phyloP scores from a whole-genome alignment of 1,140 invertebrate species.

The Mactra quadrangularis region DNA sequence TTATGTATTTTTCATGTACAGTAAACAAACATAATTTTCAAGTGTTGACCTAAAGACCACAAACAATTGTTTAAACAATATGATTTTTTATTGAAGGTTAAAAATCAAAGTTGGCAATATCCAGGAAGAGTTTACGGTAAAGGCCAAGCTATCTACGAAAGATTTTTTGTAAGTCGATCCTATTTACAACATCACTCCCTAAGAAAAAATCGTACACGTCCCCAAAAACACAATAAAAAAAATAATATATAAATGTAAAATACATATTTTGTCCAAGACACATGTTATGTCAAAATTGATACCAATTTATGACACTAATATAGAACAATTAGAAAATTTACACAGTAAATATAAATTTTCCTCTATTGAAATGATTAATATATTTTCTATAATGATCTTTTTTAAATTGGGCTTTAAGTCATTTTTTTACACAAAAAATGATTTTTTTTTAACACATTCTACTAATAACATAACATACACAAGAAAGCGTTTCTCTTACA shows the following conservation, averaged over 20 bases:
- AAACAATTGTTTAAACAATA: constrained; percentile 52
- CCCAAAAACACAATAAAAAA: constrained; percentile 19
- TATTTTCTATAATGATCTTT: constrained; percentile 32
- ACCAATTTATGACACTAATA: constrained; percentile 57
- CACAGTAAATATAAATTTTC: constrained; percentile 57
- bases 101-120: constrained; percentile 64
- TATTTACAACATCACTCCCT: constrained; percentile 58
- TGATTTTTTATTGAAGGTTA: constrained; percentile 66
- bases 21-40: no score
- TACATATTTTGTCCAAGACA: constrained; percentile 56
- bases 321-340: constrained; percentile 53
- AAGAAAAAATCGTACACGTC: constrained; percentile 22
- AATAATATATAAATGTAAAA: constrained; percentile 38
- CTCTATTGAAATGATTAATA: constrained; percentile 51
- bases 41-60: constrained; percentile 4
- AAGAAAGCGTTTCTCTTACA: no score
- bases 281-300: constrained; percentile 51
- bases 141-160: constrained; percentile 53
- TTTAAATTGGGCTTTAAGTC: constrained; percentile 55
- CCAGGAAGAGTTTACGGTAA: constrained; percentile 52
- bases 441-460: constrained; percentile 17
- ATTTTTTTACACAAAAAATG: constrained; percentile 46
- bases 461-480: constrained; percentile 44
- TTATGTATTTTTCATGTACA: no score
- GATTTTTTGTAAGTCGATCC: constrained; percentile 22